phyloP scores from a whole-genome alignment of 2,888 invertebrate genomes.

The Physocephala rufipes region DNA sequence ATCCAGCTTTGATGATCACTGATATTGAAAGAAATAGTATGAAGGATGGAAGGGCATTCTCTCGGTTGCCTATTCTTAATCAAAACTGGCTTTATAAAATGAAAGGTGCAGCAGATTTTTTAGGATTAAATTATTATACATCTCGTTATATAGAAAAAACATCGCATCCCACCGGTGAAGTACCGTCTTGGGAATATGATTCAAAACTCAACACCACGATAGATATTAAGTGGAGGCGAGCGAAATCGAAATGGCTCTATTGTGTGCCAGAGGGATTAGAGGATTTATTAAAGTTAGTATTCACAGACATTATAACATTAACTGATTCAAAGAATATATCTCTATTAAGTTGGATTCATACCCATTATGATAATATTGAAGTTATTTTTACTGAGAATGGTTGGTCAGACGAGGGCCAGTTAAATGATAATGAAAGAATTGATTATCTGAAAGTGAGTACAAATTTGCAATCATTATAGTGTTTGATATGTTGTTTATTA shows the following conservation, averaged over 20 bases:
- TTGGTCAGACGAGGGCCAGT: slow-evolving; percentile 65
- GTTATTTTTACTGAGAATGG: slow-evolving; percentile 73
- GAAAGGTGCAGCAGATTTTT: slow-evolving; percentile 54
- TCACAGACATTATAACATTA: background rate
- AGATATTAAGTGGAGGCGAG: slow-evolving; percentile 53
- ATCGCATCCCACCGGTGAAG: slow-evolving; percentile 49
- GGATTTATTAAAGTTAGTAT: slow-evolving; percentile 47
- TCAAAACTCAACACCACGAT: slow-evolving; percentile 46
- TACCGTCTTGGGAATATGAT: slow-evolving; percentile 69
- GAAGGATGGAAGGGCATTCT: slow-evolving; percentile 54
- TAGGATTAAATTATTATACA: slow-evolving; percentile 58
- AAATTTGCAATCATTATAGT: background rate
- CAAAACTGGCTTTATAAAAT: slow-evolving; percentile 46
- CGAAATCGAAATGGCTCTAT: slow-evolving; percentile 55
- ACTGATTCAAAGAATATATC: slow-evolving; percentile 19
- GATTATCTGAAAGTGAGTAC: slow-evolving; percentile 50
- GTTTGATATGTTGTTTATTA: background rate
- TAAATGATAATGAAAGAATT: slow-evolving; percentile 64
- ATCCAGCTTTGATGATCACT: slow-evolving; percentile 57
- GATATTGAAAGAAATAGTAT: slow-evolving; percentile 55
- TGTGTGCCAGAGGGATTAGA: slow-evolving; percentile 56
- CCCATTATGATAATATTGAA: slow-evolving; percentile 68
- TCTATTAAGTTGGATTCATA: slow-evolving; percentile 67
- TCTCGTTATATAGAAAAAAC: slow-evolving; percentile 50
- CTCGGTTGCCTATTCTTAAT: slow-evolving; percentile 50